Conservation (phyloP, 2,797 vertebrate genomes). For the Catostomus latipinnis region DNA sequence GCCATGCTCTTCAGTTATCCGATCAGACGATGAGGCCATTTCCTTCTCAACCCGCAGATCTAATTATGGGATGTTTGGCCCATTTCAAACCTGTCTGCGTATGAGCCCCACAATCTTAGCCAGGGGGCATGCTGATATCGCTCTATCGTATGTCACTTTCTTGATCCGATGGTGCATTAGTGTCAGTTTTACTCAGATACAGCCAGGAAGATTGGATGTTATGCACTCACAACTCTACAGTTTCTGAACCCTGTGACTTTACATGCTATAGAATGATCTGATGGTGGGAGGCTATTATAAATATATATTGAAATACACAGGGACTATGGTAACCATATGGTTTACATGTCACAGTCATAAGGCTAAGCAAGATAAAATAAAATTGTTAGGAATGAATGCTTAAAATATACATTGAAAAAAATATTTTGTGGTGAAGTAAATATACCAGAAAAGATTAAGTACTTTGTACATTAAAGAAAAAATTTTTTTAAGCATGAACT, state of each 20-base stretch:
- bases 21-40: constrained; percentile 53
- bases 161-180: constrained; percentile 56
- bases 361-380: not conserved
- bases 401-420: not conserved
- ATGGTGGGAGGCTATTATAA: constrained; percentile 14
- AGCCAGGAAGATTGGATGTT: constrained; percentile 21
- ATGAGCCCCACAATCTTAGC: constrained; percentile 52
- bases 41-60: constrained; percentile 53
- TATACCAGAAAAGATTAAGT: no score
- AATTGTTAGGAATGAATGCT: not conserved
- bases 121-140: constrained; percentile 46
- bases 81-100: constrained; percentile 42
- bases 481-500: no score
- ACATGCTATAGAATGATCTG: constrained; percentile 18
- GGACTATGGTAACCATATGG: not conserved
- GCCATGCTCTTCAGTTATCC: constrained; percentile 57
- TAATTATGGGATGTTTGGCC: constrained; percentile 59
- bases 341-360: constrained; percentile 7
- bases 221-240: constrained; percentile 30
- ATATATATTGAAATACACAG: constrained; percentile 23
- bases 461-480: no score
- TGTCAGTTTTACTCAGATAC: constrained; percentile 51
- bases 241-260: constrained; percentile 34
- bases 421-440: no score
- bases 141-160: constrained; percentile 55